These are phyloP conservation scores for Peromyscus aztecus DNA, from an alignment of 2,797 vertebrate species.

Conservation along the genomic window DNA sequence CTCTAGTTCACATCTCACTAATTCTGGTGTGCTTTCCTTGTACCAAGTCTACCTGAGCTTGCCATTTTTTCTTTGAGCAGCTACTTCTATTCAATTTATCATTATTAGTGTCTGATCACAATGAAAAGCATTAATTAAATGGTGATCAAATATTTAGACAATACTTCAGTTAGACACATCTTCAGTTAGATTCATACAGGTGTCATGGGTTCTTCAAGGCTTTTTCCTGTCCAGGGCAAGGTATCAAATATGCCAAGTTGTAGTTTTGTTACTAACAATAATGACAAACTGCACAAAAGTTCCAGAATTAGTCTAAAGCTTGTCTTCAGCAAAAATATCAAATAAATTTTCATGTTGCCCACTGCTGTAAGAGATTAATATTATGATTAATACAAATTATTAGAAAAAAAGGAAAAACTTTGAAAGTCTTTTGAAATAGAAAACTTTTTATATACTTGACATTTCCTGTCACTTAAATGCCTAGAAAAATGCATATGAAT, in stretches of 20 bases:
- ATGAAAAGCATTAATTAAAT: constrained; percentile 31
- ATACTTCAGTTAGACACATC: constrained; percentile 25
- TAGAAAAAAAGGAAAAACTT: not conserved
- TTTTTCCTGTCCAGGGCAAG: not conserved
- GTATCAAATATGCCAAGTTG: not conserved
- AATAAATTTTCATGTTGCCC: not conserved
- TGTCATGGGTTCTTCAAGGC: not conserved
- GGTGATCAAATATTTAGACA: constrained; percentile 52
- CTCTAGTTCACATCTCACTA: not conserved
- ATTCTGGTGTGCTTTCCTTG: not conserved
- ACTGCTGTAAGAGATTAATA: not conserved
- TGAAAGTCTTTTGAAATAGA: not conserved
- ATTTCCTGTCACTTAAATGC: not conserved
- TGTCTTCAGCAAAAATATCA: not conserved
- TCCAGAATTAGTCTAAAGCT: constrained; percentile 24
- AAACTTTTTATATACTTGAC: not conserved
- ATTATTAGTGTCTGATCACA: not conserved
- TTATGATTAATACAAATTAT: not conserved
- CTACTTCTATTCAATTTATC: constrained; percentile 10
- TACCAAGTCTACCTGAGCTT: not conserved
- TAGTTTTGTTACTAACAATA: constrained; percentile 47
- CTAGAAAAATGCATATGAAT: not conserved
- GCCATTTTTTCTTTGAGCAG: constrained; percentile 20
- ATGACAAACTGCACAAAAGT: constrained; percentile 42
- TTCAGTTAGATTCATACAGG: constrained; percentile 33